These are phyloP conservation scores for Pseudochirops corinnae DNA, from an alignment of 2,797 vertebrate genomes.

Conservation along the genomic window DNA sequence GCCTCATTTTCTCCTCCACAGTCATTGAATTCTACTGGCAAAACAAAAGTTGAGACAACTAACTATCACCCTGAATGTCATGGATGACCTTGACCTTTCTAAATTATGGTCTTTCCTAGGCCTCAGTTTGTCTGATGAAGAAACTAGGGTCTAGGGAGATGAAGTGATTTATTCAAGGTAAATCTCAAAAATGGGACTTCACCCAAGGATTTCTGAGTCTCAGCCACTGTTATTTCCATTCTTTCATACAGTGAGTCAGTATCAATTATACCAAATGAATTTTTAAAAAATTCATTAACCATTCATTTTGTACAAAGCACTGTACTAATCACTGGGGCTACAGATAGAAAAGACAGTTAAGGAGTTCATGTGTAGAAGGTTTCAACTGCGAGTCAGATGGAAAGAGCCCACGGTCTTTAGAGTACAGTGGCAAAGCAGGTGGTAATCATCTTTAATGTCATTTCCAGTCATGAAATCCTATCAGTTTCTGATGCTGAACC, in stretches of 20 bases:
- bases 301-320: not conserved
- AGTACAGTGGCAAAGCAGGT: not conserved
- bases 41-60: not conserved
- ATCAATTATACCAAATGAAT: not conserved
- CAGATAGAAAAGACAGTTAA: not conserved
- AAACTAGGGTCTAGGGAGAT: not conserved
- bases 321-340: not conserved
- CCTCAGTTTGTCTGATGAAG: not conserved
- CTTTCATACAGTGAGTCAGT: not conserved
- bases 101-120: not conserved
- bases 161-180: not conserved
- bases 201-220: not conserved
- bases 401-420: not conserved
- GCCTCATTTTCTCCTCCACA: not conserved
- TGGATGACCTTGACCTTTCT: not conserved
- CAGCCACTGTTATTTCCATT: not conserved
- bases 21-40: not conserved
- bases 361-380: not conserved
- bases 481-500: not conserved
- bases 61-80: not conserved
- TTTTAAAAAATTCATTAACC: not conserved
- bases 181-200: not conserved
- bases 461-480: not conserved
- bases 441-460: not conserved
- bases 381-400: not conserved